Evolutionary conservation across 2,113 vertebrate species (phyloP).

Genomic region (Crotalus tigris): DNA sequence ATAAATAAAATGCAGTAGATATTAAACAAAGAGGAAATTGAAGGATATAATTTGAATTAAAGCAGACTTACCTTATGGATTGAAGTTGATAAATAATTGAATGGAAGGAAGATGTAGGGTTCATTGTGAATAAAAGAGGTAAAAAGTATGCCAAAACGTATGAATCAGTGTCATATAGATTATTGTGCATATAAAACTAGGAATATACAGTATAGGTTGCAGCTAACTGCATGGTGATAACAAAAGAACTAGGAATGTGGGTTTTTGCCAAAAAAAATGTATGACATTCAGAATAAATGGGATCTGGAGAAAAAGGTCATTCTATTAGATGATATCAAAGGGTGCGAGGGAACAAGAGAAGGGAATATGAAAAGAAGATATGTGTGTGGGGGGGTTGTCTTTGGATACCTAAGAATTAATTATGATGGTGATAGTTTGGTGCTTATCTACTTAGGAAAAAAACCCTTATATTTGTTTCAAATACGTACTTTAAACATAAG

Average conservation of each 20-base stretch:
- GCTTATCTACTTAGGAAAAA: not conserved
- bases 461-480: not conserved
- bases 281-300: not conserved
- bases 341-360: not conserved
- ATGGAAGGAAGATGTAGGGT: not conserved
- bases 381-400: not conserved
- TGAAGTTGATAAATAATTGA: not conserved
- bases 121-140: not conserved
- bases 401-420: not conserved
- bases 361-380: not conserved
- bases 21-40: not conserved
- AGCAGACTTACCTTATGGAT: not conserved
- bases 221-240: not conserved
- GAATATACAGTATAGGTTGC: not conserved
- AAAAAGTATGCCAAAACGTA: not conserved
- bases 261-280: not conserved
- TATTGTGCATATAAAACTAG: not conserved
- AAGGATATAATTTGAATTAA: not conserved
- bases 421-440: not conserved
- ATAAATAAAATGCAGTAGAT: not conserved
- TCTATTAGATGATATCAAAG: not conserved
- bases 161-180: not conserved
- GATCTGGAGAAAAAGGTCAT: not conserved
- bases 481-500: not conserved
- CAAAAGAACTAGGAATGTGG: not conserved